These are phyloP conservation scores for Odontophorus gujanensis DNA, from an alignment of 2,113 vertebrate genomes.

Conservation along the genomic window DNA sequence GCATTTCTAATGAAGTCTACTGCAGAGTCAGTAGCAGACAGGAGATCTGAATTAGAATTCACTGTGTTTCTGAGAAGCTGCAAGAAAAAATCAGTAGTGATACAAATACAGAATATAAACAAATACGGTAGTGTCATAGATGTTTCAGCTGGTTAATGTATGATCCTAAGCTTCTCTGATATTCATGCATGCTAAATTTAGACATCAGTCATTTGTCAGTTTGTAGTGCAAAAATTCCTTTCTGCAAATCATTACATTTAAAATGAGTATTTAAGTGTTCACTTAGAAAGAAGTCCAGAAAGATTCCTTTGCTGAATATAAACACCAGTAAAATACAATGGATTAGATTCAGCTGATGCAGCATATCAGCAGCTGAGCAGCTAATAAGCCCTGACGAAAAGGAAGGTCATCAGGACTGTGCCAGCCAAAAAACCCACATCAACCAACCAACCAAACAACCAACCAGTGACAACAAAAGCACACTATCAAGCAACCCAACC, in stretches of 20 bases:
- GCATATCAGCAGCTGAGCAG: not conserved
- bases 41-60: not conserved
- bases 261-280: not conserved
- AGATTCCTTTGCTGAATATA: not conserved
- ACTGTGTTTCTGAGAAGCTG: not conserved
- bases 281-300: not conserved
- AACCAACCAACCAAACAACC: no score
- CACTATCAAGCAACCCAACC: not conserved
- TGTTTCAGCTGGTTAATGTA: not conserved
- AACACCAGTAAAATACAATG: not conserved
- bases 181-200: not conserved
- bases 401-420: not conserved
- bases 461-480: no score
- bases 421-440: not conserved
- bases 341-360: not conserved
- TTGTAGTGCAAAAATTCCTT: not conserved
- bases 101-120: not conserved
- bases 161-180: not conserved
- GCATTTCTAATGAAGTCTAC: not conserved
- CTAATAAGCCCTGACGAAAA: not conserved
- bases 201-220: not conserved
- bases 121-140: not conserved
- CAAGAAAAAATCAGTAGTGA: not conserved
- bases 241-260: not conserved
- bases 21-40: not conserved